Base-by-base conservation (phyloP, 2,888 invertebrate genomes). In the Belgica antarctica region DNA sequence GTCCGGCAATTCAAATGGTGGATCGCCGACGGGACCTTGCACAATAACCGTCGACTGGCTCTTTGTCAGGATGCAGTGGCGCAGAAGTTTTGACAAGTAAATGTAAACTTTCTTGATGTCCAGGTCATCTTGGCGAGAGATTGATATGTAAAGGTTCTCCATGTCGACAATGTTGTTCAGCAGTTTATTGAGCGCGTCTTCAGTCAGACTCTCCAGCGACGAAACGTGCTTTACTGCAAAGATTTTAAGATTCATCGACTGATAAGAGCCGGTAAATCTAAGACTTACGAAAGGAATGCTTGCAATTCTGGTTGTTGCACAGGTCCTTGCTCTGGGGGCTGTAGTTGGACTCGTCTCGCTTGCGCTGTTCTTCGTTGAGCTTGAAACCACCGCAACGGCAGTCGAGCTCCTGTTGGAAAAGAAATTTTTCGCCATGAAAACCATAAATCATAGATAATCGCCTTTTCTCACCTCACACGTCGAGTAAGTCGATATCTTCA, bases 101-200 rank as follows among this genome's bases (percentile, higher is more conserved):
- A 34, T 25, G 78, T 96, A 96, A 3, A 96, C 91, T 12, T 52
- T 52, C 77, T 93, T 95, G 0, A 94, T 95, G 76, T 96, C 96
- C 61, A 89, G 86, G 77, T 96, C 95, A 74, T 94, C 90, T 75
- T 96, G 96, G 65, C 90, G 84, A 75, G 92, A 92, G 85, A 96
- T 92, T 41, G 93, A 91, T 84, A 92, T 89, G 77, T 92, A 95
- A 72, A 97, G 87, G 77, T 95, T 96, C 77, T 97, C 96, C 47
- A 96, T 92, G 79, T 97, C 96, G 10, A 96, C 92, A 12, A 94
- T 94, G 76, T 95, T 94, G 0, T 93, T 89, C 0, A 96, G 82
- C n/a, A 96, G 80, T 69, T 91, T 84, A 77, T 96, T 94, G 72
- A 96, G 83, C 75, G 94, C 93, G 0, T 90, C 86, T 61, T 90